Evolutionary conservation across 1,140 invertebrate genomes (phyloP).

Genomic region (Caerostris darwini): DNA sequence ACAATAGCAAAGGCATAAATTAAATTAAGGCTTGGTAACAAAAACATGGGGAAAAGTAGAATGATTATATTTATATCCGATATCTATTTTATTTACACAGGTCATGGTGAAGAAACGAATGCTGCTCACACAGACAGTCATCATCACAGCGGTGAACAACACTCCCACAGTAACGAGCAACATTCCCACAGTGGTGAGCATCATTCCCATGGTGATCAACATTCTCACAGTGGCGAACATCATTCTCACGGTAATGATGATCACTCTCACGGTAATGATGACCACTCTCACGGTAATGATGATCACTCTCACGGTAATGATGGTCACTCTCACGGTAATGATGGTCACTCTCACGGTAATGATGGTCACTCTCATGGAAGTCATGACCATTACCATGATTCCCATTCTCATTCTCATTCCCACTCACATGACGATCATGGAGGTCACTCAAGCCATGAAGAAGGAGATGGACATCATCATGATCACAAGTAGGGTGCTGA

Average conservation of each 20-base stretch:
- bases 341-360: neutral
- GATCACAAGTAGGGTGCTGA: neutral
- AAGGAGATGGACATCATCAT: neutral
- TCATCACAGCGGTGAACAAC: conserved; percentile 39
- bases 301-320: neutral
- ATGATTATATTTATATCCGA: too few relatives aligned
- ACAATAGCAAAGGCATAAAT: too few relatives aligned
- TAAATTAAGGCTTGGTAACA: too few relatives aligned
- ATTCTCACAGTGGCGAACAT: conserved; percentile 8
- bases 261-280: conserved; percentile 31
- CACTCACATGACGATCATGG: neutral
- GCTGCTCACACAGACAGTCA: conserved; percentile 50
- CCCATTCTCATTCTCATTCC: conserved; percentile 47
- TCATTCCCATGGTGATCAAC: conserved; percentile 43
- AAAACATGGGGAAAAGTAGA: too few relatives aligned
- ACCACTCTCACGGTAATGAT: conserved; percentile 25
- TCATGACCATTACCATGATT: conserved; percentile 30
- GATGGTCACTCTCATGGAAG: conserved; percentile 5
- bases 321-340: neutral
- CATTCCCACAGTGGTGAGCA: conserved; percentile 57
- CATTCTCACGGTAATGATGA: neutral
- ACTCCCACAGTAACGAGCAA: neutral
- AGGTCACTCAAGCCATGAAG: conserved; percentile 5
- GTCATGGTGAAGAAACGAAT: conserved; percentile 4
- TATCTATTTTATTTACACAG: neutral